Evolutionary conservation across 2,113 vertebrate genomes (phyloP), one percentile per base, ranked within the genome.

Genomic region (Sebastes schlegelii): DNA sequence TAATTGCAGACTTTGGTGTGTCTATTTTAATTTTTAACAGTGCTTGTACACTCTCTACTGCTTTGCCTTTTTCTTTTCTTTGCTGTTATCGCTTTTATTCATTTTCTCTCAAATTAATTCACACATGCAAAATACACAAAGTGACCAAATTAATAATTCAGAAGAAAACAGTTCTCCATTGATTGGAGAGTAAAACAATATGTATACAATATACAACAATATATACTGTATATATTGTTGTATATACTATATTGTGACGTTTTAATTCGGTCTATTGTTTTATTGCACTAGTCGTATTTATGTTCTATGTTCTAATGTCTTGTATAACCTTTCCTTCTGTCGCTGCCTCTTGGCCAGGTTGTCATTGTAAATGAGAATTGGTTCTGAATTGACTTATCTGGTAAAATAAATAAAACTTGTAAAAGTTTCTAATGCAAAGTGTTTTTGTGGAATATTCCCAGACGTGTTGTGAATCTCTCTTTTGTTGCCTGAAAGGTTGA

Each of bases 1-100:
- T 63, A 72, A 68, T 83, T 55, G 14, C 23, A 63, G 54, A 40
- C 68, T 55, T 16, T n/a, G n/a, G 5, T 49, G 14, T 57, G 61
- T 26, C 21, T 4, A 14, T 14, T 74, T 74, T 2, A 8, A 6
- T 4, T 62, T 61, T 63, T 49, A 12, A 46, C 10, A 64, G 4
- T 13, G 14, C 14, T 54, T 54, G 6, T 64, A n/a, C 43, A 13
- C 17, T n/a, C 40, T 62, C 57, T 54, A 23, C 21, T 4, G 16
- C 12, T 2, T 26, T 9, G 4, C 5, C 26, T 71, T 51, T 34
- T 51, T 34, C 13, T 45, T 77, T 23, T 26, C 7, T 48, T 65
- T 54, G 14, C n/a, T 7, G 26, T 23, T n/a, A 12, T 61, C 8
- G 21, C 5, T 52, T 61, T 54, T 45, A 2, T 48, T 6, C 5